Evolutionary conservation across 23 tunicate genomes (phyloP), one percentile per base, ranked within the genome.

Genomic region (Trididemnum clinides): DNA sequence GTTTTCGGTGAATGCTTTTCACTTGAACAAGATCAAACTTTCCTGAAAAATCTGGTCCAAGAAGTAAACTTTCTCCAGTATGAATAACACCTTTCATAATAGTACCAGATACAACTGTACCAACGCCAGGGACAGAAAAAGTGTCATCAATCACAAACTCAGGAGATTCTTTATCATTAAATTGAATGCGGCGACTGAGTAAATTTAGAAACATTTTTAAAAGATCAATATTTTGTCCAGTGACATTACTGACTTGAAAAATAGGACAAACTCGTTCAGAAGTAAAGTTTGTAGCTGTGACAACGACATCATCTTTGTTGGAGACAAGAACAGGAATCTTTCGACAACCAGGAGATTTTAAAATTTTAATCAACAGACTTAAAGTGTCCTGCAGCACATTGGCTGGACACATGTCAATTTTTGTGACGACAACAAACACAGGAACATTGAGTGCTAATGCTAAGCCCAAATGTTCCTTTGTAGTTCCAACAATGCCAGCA

Each of bases 261-360:
- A 97, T 97, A 1, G 99, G 99, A 32, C 97, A 93, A 38, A 97
- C 97, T 72, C 99, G 85, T 75, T 94, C 98, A 1, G 98, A 94
- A 10, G 94, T 94, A 58, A 94, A 94, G 64, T 94, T 94, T 1
- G 91, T 94, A 15, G 98, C 98, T 0, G 98, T 94, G 10, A 87
- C 91, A 1, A 94, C 71, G 44, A 89, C 98, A 75, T 89, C 90
- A 76, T 94, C 98, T 37, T 85, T 70, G 73, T 71, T 85, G 18
- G 90, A 83, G 5, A 97, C 99, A 29, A 97, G 83, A 37, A 97
- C 94, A 1, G 99, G 99, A 36, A 97, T 97, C 37, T 97, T 97
- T 3, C 97, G 87, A 77, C 97, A 94, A 10, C 99, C 99, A 23
- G 97, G 93, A 2, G 97, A 92, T 70, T 97, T 97, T 0, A 97